These are phyloP conservation scores for Orchestia grillus DNA, from an alignment of 1,140 invertebrate species.

Conservation along the genomic window DNA sequence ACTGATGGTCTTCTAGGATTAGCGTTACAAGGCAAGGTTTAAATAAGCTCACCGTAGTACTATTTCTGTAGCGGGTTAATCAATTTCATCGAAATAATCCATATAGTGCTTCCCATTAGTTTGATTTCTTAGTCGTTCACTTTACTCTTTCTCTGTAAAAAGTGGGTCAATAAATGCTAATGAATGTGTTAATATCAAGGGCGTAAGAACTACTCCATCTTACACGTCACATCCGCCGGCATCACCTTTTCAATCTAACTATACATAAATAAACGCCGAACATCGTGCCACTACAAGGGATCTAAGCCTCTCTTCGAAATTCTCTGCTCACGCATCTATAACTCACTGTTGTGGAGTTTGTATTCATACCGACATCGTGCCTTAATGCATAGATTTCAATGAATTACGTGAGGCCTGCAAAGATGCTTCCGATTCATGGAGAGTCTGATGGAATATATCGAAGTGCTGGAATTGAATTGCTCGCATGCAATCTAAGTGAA, in stretches of 20 bases:
- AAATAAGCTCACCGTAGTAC: too few relatives aligned
- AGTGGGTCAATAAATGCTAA: too few relatives aligned
- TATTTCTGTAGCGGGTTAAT: too few relatives aligned
- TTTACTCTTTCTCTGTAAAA: too few relatives aligned
- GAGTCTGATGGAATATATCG: background rate
- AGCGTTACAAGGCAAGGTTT: too few relatives aligned
- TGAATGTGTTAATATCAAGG: too few relatives aligned
- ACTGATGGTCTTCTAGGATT: too few relatives aligned
- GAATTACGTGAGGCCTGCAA: background rate
- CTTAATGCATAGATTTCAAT: slow-evolving; percentile 2
- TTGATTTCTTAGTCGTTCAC: too few relatives aligned
- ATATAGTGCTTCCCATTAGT: too few relatives aligned
- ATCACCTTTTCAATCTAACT: background rate
- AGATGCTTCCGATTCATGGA: background rate
- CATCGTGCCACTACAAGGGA: background rate
- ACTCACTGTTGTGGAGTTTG: background rate
- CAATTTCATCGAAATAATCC: too few relatives aligned
- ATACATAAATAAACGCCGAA: background rate
- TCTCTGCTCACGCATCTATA: background rate
- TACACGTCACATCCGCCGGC: too few relatives aligned
- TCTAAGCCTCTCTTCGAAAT: background rate
- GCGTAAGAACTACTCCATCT: too few relatives aligned
- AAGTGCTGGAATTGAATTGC: background rate
- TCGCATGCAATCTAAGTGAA: background rate
- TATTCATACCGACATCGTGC: background rate